Evolutionary conservation across 2,797 vertebrate genomes (phyloP), one percentile per base, ranked within the genome.

Genomic region (Xiphorhynchus erythropygius): DNA sequence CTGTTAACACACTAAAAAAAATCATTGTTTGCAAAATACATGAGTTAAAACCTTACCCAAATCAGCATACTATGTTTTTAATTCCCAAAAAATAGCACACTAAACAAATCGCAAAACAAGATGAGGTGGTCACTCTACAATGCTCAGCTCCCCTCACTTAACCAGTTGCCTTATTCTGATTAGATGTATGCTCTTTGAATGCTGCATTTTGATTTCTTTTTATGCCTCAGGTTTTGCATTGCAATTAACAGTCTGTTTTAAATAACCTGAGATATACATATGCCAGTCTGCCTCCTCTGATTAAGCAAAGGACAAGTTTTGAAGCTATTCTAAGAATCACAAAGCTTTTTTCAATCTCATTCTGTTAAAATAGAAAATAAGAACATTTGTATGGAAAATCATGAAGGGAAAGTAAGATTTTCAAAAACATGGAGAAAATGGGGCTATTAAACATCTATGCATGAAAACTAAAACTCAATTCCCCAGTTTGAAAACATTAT

Each of bases 1-100:
- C 78, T 60, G 74, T 95, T 96, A 95, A 96, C 49, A 91, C 8
- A 7, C 49, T 55, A 89, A 91, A 80, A 79, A 62, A 87, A 90
- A 74, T 24, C 19, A 80, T 22, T 46, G 35, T 75, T 86, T 90
- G 49, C 62, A 93, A 93, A 90, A 90, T 22, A 67, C 5, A 30
- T 1, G 3, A 70, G 32, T 69, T 74, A 78, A 85, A 94, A 64
- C 8, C 35, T 62, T 62, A 52, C 10, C 22, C 15, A 82, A 55
- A 57, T 39, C 33, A 93, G 28, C 22, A 46, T 3, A 14, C 3
- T n/a, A 33, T 1, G 2, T 21, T 55, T 75, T 62, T 33, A 77
- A 67, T 84, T 93, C 41, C 78, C 32, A 91, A 85, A 80, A 42
- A 42, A 90, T 87, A 80, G 52, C 33, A 53, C 16, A n/a, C 9